phyloP scores from a whole-genome alignment of 1,140 invertebrate genomes.

The Riptortus pedestris region DNA sequence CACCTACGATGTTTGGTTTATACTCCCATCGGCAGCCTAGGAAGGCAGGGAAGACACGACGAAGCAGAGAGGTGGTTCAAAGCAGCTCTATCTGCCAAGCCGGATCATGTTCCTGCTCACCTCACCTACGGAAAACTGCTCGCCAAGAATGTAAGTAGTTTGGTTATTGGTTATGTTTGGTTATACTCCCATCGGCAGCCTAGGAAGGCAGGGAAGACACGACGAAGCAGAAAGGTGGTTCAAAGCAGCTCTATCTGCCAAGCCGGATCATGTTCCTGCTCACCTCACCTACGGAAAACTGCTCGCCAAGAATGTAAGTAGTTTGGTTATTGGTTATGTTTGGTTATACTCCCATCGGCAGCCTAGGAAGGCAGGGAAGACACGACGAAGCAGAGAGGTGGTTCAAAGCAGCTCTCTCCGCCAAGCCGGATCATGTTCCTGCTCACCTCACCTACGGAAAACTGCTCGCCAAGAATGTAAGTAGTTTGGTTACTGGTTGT shows the following conservation, averaged over 20 bases:
- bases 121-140: slow-evolving; percentile 83
- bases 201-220: slow-evolving; percentile 42
- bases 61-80: slow-evolving; percentile 53
- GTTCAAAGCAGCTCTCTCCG: slow-evolving; percentile 48
- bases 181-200: too few relatives aligned
- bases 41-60: slow-evolving; percentile 42
- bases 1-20: too few relatives aligned
- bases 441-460: slow-evolving; percentile 83
- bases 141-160: slow-evolving; percentile 68
- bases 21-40: too few relatives aligned
- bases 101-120: slow-evolving; percentile 58
- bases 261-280: slow-evolving; percentile 53
- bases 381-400: slow-evolving; percentile 48
- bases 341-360: too few relatives aligned
- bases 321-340: too few relatives aligned
- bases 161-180: too few relatives aligned
- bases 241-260: slow-evolving; percentile 45
- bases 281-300: slow-evolving; percentile 86
- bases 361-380: slow-evolving; percentile 41
- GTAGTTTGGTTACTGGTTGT: slow-evolving; percentile 37
- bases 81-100: slow-evolving; percentile 46
- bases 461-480: slow-evolving; percentile 78
- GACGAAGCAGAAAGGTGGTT: slow-evolving; percentile 53
- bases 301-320: slow-evolving; percentile 74
- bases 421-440: slow-evolving; percentile 52